phyloP scores from a whole-genome alignment of 2,888 invertebrate species.

The Rotaria magnacalcarata region DNA sequence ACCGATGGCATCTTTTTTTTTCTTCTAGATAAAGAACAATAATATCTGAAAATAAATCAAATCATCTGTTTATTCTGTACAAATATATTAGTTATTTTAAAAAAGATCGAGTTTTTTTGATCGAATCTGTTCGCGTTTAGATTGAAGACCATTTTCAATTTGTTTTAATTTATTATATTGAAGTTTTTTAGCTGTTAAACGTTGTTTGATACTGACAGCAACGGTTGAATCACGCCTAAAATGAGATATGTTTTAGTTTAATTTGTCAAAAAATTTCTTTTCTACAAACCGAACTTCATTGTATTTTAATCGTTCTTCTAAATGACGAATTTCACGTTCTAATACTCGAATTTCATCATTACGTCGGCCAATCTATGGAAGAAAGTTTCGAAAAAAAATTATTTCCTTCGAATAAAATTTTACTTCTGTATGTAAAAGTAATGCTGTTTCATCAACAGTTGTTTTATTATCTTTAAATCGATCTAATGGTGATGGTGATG shows the following conservation, averaged over 20 bases:
- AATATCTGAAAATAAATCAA: not conserved
- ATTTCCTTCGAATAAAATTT: no score
- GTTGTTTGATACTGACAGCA: not conserved
- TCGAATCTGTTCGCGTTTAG: constrained; percentile 18
- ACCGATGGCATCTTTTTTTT: not conserved
- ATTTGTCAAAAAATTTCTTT: no score
- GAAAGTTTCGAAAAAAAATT: no score
- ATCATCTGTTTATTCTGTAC: not conserved
- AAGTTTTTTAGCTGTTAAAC: not conserved
- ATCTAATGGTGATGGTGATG: not conserved
- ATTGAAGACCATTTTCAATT: not conserved
- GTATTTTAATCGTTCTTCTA: not conserved
- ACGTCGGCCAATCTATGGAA: not conserved
- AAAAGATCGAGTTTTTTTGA: constrained; percentile 12
- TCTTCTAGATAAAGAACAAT: not conserved
- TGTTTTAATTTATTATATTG: constrained; percentile 8
- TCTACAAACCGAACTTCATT: not conserved
- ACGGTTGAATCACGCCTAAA: not conserved
- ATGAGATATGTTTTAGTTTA: not conserved
- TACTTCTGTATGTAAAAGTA: not conserved
- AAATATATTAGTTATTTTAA: not conserved
- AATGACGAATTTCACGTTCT: not conserved
- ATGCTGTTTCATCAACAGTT: not conserved
- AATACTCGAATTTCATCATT: not conserved
- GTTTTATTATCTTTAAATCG: not conserved